Percentiles rank a stretch among this genome's conserved stretches.
Conservation (phyloP, 2,113 vertebrate species). For the Neolamprologus toae region DNA sequence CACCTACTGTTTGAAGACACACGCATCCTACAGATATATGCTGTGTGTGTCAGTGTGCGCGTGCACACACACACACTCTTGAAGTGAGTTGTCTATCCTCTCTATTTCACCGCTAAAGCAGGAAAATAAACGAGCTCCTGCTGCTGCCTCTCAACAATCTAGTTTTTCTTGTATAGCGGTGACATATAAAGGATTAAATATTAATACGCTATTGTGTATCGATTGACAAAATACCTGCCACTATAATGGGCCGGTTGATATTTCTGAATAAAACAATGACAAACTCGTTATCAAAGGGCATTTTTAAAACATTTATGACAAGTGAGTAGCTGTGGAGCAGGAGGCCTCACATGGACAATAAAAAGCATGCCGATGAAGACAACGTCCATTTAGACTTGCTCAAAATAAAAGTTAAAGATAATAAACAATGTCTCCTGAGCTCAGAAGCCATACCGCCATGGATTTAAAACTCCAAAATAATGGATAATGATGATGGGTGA, state of each 20-base stretch:
- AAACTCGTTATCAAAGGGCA: slow-evolving; percentile 78
- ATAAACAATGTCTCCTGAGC: slow-evolving; percentile 52
- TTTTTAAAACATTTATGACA: slow-evolving; percentile 79
- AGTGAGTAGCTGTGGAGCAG: slow-evolving; percentile 57
- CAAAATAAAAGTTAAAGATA: slow-evolving; percentile 47
- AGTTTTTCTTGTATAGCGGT: slow-evolving; percentile 55
- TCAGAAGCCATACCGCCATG: slow-evolving; percentile 19
- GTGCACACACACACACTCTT: background rate
- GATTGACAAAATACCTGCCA: slow-evolving; percentile 73
- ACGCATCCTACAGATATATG: background rate
- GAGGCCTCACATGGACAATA: slow-evolving; percentile 53
- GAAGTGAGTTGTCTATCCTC: slow-evolving; percentile 14
- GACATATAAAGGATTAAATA: slow-evolving; percentile 76
- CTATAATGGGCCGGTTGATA: slow-evolving; percentile 72
- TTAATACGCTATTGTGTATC: slow-evolving; percentile 72
- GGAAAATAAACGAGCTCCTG: slow-evolving; percentile 58
- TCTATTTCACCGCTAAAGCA: slow-evolving; percentile 19
- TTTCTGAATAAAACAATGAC: slow-evolving; percentile 79
- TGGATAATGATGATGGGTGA: slow-evolving; percentile 48
- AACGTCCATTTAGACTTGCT: slow-evolving; percentile 49
- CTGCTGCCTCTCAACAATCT: slow-evolving; percentile 47
- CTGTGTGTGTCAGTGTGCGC: background rate
- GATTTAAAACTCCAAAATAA: slow-evolving; percentile 1
- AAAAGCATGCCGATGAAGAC: slow-evolving; percentile 55
- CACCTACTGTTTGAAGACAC: background rate